Evolutionary conservation across 2,113 vertebrate species (phyloP).

Genomic region (Cottus gobio): DNA sequence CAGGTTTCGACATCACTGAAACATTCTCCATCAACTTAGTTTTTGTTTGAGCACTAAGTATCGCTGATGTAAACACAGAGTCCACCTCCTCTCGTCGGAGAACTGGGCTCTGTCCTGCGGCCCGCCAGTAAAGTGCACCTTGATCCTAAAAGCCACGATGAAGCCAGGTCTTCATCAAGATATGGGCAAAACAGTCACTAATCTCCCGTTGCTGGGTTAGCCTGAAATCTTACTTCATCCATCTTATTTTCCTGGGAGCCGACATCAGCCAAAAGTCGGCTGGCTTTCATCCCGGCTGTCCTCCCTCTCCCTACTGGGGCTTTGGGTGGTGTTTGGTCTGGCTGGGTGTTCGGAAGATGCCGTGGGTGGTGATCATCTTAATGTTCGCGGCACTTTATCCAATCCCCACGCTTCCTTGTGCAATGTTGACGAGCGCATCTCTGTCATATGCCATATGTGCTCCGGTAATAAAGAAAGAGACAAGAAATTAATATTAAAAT

Average conservation of each 20-base stretch:
- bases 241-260: not conserved
- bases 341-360: not conserved
- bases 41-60: not conserved
- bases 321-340: not conserved
- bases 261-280: not conserved
- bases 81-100: not conserved
- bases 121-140: not conserved
- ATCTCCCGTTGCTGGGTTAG: not conserved
- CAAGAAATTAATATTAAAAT: not conserved
- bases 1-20: not conserved
- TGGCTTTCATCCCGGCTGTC: not conserved
- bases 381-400: not conserved
- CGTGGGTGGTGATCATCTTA: not conserved
- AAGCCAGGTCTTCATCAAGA: not conserved
- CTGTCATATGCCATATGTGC: not conserved
- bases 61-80: not conserved
- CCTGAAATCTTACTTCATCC: not conserved
- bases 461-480: not conserved
- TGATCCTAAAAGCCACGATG: not conserved
- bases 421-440: not conserved
- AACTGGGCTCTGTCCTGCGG: not conserved
- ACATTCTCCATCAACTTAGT: not conserved
- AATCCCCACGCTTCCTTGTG: not conserved
- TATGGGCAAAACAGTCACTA: not conserved
- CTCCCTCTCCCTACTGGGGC: not conserved